These are phyloP conservation scores for Clanis bilineata DNA, from an alignment of 2,888 invertebrate species.

Conservation along the genomic window DNA sequence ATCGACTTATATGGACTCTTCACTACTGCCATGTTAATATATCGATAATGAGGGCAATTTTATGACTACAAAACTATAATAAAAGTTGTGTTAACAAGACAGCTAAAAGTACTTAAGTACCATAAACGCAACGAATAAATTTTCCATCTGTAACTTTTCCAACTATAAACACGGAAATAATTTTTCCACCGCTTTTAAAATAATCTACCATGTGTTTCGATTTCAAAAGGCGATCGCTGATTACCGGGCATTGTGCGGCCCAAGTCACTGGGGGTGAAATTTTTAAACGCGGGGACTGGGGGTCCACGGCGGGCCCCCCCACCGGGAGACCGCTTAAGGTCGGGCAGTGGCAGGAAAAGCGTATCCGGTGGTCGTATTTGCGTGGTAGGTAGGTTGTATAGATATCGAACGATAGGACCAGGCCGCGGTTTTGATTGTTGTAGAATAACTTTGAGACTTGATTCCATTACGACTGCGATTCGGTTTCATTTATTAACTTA, in stretches of 20 bases:
- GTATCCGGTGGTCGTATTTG: conserved; percentile 51
- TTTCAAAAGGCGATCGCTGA: conserved; percentile 80
- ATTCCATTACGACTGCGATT: too few relatives aligned
- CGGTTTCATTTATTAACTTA: too few relatives aligned
- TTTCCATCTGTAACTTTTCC: background rate
- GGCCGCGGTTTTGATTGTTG: background rate
- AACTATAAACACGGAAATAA: conserved; percentile 18
- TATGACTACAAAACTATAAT: too few relatives aligned
- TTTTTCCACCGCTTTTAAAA: conserved; percentile 22
- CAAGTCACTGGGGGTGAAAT: conserved; percentile 73
- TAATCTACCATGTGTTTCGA: conserved; percentile 61
- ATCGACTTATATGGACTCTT: too few relatives aligned
- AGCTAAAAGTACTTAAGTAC: background rate
- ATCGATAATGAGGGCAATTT: too few relatives aligned
- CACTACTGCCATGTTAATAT: too few relatives aligned
- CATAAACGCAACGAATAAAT: background rate
- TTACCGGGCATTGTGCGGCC: conserved; percentile 70
- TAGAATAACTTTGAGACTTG: too few relatives aligned
- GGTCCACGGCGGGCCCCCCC: conserved; percentile 26
- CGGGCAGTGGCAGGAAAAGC: conserved; percentile 40
- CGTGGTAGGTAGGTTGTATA: conserved; percentile 20
- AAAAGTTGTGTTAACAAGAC: too few relatives aligned
- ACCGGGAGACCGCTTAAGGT: conserved; percentile 33
- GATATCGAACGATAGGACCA: background rate
- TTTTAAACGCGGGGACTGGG: conserved; percentile 65